Evolutionary conservation across 2,797 vertebrate genomes (phyloP).

Genomic region (Knipowitschia caucasica): DNA sequence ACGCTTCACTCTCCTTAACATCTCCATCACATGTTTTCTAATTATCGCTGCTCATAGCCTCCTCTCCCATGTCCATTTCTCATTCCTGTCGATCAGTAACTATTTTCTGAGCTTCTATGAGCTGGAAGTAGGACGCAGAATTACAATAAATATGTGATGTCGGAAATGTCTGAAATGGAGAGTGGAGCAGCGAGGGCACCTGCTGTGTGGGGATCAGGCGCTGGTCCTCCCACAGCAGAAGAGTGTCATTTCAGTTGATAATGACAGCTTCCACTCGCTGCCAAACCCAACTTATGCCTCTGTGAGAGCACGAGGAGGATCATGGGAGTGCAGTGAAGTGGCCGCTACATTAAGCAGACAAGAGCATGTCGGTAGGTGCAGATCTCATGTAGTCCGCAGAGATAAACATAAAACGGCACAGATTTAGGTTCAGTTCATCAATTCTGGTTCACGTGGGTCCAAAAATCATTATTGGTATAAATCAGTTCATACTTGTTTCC

Average conservation of each 20-base stretch:
- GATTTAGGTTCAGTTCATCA: too few species aligned
- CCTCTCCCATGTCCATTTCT: constrained; percentile 7
- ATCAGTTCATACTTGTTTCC: too few species aligned
- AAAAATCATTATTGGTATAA: too few species aligned
- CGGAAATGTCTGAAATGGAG: constrained; percentile 46
- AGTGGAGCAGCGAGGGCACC: constrained; percentile 28
- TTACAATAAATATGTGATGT: constrained; percentile 44
- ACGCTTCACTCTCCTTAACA: constrained; percentile 60
- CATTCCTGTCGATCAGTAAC: constrained; percentile 43
- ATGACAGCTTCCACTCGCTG: constrained; percentile 49
- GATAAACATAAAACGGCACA: neutral
- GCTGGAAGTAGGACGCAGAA: constrained; percentile 38
- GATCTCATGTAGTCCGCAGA: neutral
- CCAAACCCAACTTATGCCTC: constrained; percentile 28
- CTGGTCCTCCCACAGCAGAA: constrained; percentile 51
- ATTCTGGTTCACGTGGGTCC: too few species aligned
- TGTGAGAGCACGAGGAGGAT: neutral
- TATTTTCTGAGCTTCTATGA: constrained; percentile 43
- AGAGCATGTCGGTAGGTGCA: neutral
- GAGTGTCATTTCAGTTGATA: constrained; percentile 43
- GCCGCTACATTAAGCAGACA: neutral
- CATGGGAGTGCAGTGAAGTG: neutral
- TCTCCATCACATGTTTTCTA: constrained; percentile 9
- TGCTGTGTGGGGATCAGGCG: constrained; percentile 47
- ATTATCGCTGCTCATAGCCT: constrained; percentile 9